Conservation (phyloP, 2,888 invertebrate genomes). For the Calameuta filiformis region DNA sequence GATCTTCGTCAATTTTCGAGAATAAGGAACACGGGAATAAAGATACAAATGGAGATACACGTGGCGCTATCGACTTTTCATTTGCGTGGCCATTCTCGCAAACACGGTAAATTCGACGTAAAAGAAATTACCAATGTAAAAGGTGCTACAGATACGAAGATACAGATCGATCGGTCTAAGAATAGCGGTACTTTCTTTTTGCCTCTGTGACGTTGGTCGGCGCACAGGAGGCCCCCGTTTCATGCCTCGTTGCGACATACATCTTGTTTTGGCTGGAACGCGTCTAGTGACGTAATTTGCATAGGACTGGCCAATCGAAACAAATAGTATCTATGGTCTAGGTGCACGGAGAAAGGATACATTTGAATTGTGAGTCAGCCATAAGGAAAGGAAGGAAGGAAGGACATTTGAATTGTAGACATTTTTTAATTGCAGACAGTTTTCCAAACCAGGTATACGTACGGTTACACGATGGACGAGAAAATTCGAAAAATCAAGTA, state of each 20-base stretch:
- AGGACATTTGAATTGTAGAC: neutral
- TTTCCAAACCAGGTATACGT: neutral
- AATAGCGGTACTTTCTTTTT: constrained; percentile 58
- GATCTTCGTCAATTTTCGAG: neutral
- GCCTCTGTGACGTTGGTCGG: constrained; percentile 30
- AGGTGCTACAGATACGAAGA: constrained; percentile 35
- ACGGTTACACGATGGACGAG: neutral
- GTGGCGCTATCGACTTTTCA: neutral
- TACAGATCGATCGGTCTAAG: constrained; percentile 36
- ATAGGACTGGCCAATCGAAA: neutral
- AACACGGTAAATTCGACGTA: constrained; percentile 28
- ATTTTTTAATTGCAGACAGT: neutral
- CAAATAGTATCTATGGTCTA: neutral
- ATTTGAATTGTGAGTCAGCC: neutral
- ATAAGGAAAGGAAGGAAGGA: too few species aligned
- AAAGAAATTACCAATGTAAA: constrained; percentile 49
- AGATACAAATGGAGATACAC: neutral
- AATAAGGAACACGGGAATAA: neutral
- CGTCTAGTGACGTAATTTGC: neutral
- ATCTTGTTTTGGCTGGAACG: neutral
- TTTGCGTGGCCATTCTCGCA: neutral
- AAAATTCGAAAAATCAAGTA: neutral
- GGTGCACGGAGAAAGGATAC: neutral
- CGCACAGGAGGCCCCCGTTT: neutral
- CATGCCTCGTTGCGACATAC: neutral